These are phyloP conservation scores for Holacanthus passer DNA, from an alignment of 2,113 vertebrate species.

Conservation along the genomic window DNA sequence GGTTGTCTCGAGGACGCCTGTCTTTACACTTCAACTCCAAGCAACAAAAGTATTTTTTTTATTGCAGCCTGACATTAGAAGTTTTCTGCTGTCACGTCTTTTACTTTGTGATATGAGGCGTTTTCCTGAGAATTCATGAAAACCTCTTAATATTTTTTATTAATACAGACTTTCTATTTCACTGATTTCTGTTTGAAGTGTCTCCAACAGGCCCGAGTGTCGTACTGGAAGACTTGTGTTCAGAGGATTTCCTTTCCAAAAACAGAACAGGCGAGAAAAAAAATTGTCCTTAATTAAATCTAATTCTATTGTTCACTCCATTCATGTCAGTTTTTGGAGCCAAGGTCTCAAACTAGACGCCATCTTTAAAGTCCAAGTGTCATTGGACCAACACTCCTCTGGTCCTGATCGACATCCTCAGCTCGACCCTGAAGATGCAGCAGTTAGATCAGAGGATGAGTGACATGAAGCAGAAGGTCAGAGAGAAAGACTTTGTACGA, in stretches of 20 bases:
- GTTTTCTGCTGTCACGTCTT: not conserved
- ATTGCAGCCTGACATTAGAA: not conserved
- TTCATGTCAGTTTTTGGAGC: not conserved
- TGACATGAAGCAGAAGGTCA: slow-evolving; percentile 32
- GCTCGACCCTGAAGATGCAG: not conserved
- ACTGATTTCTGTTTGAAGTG: not conserved
- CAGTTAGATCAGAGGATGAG: not conserved
- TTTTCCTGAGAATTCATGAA: not conserved
- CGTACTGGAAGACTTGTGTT: no score
- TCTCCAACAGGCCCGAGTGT: no score
- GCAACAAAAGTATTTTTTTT: not conserved
- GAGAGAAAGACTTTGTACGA: not conserved
- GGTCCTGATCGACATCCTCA: not conserved
- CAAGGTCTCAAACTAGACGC: not conserved
- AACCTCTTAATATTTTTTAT: not conserved
- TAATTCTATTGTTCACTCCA: not conserved
- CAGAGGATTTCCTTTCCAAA: no score
- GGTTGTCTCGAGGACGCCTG: not conserved
- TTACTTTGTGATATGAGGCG: not conserved
- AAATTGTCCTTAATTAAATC: not conserved
- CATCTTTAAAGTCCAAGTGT: not conserved
- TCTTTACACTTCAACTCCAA: not conserved
- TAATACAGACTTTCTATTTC: not conserved
- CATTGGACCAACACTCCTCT: not conserved
- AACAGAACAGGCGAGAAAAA: not conserved